phyloP scores from a whole-genome alignment of 2,797 vertebrate genomes.

The Sebastolobus alascanus region DNA sequence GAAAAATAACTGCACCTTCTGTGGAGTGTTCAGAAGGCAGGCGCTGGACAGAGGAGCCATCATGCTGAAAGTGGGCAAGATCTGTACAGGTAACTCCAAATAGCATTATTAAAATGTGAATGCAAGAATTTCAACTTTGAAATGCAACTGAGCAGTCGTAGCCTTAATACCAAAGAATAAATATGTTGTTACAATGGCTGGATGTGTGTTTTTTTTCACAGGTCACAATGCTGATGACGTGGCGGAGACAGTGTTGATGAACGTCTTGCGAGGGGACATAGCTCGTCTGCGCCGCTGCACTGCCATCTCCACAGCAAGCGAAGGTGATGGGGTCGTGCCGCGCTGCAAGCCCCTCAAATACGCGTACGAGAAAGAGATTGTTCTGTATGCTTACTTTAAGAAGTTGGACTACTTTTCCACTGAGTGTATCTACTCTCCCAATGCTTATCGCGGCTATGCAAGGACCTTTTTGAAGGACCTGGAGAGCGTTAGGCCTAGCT shows the following conservation, averaged over 20 bases:
- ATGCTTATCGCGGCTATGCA: conserved; percentile 92
- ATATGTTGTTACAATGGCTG: background rate
- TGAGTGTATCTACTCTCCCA: conserved; percentile 93
- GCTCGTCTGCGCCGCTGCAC: conserved; percentile 89
- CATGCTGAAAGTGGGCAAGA: conserved; percentile 90
- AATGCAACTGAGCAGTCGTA: background rate
- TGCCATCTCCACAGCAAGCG: conserved; percentile 85
- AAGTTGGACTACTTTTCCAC: conserved; percentile 94
- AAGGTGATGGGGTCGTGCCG: conserved; percentile 87
- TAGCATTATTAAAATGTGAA: background rate
- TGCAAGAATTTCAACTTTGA: background rate
- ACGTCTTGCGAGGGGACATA: conserved; percentile 91
- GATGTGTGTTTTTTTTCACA: conserved; percentile 35
- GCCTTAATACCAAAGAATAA: background rate
- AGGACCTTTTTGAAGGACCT: conserved; percentile 90
- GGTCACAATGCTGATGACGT: conserved; percentile 93
- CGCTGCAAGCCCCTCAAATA: conserved; percentile 93
- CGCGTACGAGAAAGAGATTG: conserved; percentile 95
- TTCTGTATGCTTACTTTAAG: conserved; percentile 93
- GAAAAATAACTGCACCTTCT: conserved; percentile 93
- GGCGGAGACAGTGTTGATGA: conserved; percentile 93
- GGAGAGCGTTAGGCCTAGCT: conserved; percentile 86
- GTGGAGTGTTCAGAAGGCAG: conserved; percentile 91
- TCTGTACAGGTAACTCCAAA: conserved; percentile 86
- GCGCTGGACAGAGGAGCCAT: conserved; percentile 90